Conservation (phyloP, 2,113 vertebrate species). For the Nothoprocta perdicaria region DNA sequence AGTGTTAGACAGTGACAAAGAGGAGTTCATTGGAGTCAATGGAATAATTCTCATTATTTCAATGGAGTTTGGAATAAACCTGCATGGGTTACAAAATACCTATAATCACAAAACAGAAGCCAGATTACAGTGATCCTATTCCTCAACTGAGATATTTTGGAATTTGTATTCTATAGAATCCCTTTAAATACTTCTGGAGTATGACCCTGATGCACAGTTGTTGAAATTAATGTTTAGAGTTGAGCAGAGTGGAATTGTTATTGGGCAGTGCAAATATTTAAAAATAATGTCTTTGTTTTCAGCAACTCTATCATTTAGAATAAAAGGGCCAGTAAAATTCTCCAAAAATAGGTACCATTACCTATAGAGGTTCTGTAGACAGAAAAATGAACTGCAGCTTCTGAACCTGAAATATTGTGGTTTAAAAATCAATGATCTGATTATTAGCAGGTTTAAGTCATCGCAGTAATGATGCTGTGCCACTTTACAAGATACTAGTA, state of each 20-base stretch:
- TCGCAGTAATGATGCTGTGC: constrained; percentile 35
- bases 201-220: not conserved
- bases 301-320: not conserved
- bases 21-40: not conserved
- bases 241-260: not conserved
- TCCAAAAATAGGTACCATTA: constrained; percentile 16
- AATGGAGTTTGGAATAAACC: not conserved
- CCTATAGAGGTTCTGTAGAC: constrained; percentile 52
- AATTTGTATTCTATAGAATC: constrained; percentile 25
- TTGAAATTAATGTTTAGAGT: constrained; percentile 24
- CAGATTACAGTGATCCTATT: not conserved
- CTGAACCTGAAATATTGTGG: constrained; percentile 7
- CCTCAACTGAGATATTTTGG: constrained; percentile 34
- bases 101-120: not conserved
- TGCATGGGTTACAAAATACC: constrained; percentile 10
- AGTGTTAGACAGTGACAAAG: not conserved
- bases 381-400: constrained; percentile 57
- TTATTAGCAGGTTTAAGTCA: constrained; percentile 48
- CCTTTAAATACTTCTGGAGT: not conserved
- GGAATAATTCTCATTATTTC: not conserved
- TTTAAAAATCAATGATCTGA: constrained; percentile 11
- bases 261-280: not conserved
- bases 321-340: not conserved
- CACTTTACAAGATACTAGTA: constrained; percentile 39
- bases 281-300: not conserved